These are phyloP conservation scores for Slavum lentiscoides DNA, from an alignment of 2,888 invertebrate species.

Conservation along the genomic window DNA sequence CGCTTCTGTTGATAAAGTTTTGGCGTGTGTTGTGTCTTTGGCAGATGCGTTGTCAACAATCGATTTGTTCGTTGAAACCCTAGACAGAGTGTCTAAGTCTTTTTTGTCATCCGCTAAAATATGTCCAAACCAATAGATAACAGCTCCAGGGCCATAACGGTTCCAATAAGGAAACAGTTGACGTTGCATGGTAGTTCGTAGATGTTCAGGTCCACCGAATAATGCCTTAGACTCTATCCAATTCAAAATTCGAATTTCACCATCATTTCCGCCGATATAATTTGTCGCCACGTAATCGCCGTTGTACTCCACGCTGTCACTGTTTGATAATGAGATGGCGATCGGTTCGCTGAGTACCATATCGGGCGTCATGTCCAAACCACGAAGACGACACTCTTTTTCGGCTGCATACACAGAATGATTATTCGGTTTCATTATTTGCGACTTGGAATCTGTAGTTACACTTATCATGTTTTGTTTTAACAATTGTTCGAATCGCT, in stretches of 20 bases:
- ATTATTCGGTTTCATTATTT: background rate
- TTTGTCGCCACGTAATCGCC: conserved; percentile 11
- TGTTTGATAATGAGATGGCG: conserved; percentile 60
- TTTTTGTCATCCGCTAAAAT: conserved; percentile 58
- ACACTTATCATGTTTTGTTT: conserved; percentile 3
- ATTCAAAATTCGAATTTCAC: conserved; percentile 61
- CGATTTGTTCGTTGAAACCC: conserved; percentile 5
- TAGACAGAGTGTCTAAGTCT: background rate
- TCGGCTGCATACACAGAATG: conserved; percentile 65
- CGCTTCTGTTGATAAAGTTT: background rate
- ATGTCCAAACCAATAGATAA: conserved; percentile 95
- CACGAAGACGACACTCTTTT: conserved; percentile 75
- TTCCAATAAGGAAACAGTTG: conserved; percentile 72
- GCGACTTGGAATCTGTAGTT: background rate
- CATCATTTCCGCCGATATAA: conserved; percentile 10
- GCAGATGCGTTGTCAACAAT: background rate
- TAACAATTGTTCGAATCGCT: conserved; percentile 9
- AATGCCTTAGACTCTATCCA: conserved; percentile 97
- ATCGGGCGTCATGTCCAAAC: conserved; percentile 95
- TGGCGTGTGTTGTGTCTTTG: background rate
- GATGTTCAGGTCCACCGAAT: conserved; percentile 86
- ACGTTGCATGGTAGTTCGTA: conserved; percentile 57
- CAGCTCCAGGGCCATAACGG: conserved; percentile 83
- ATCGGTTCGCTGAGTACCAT: conserved; percentile 87
- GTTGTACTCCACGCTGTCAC: background rate